Evolutionary conservation across 1,140 invertebrate species (phyloP).

Genomic region (Drosophila novamexicana): DNA sequence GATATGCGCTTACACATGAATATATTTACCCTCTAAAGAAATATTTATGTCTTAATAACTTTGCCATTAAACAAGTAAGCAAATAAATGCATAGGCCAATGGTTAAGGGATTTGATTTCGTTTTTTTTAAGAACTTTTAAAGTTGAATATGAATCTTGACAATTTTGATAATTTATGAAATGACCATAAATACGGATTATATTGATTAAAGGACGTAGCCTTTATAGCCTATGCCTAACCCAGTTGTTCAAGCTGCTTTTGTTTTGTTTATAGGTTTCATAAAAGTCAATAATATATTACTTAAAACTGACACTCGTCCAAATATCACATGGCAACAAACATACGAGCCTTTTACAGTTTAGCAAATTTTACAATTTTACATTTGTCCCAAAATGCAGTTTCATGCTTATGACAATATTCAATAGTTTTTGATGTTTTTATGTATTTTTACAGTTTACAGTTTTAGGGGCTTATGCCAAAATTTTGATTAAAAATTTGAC

Average conservation of each 20-base stretch:
- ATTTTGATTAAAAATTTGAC: slow-evolving; percentile 70
- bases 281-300: background rate
- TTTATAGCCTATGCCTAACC: background rate
- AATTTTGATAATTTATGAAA: no score
- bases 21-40: slow-evolving; percentile 8
- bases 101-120: background rate
- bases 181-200: no score
- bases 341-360: background rate
- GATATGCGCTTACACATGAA: slow-evolving; percentile 22
- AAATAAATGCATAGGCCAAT: slow-evolving; percentile 26
- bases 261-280: background rate
- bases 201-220: background rate
- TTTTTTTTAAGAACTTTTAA: no score
- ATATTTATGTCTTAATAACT: slow-evolving; percentile 55
- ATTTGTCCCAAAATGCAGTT: slow-evolving; percentile 6
- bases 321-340: background rate
- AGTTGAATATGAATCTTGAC: no score
- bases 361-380: background rate
- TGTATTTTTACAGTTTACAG: slow-evolving; percentile 10
- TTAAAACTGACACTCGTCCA: background rate
- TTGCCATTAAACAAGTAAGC: slow-evolving; percentile 37
- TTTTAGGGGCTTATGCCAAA: slow-evolving; percentile 36
- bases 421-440: slow-evolving; percentile 12
- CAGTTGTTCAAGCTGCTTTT: background rate
- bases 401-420: slow-evolving; percentile 7